These are phyloP conservation scores for Penaeus indicus DNA, from an alignment of 1,140 invertebrate species.

Conservation along the genomic window DNA sequence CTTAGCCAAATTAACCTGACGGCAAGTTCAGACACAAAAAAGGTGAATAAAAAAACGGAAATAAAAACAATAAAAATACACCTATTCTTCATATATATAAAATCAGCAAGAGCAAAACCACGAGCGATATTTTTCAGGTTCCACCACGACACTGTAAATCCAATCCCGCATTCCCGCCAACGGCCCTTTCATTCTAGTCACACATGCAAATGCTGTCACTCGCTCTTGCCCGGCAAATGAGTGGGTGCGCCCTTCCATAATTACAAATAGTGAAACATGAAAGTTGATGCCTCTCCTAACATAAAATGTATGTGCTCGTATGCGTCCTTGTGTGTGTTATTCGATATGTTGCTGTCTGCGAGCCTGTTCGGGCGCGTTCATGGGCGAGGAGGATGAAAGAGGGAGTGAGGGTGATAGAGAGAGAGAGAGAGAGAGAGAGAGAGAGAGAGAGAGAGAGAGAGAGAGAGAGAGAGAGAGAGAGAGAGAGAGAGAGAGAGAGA, in stretches of 20 bases:
- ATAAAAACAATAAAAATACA: too few relatives aligned
- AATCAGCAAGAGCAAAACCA: background rate
- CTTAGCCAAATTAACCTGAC: too few relatives aligned
- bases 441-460: too few relatives aligned
- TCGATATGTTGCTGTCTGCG: too few relatives aligned
- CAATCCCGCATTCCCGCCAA: too few relatives aligned
- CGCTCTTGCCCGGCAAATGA: slow-evolving; percentile 7
- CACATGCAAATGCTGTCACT: background rate
- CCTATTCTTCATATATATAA: too few relatives aligned
- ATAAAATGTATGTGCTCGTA: slow-evolving; percentile 11
- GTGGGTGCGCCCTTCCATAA: background rate
- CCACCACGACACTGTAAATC: background rate
- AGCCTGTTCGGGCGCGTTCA: too few relatives aligned
- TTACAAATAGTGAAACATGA: slow-evolving; percentile 14
- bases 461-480: too few relatives aligned
- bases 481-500: too few relatives aligned
- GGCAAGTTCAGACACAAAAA: background rate
- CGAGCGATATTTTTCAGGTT: slow-evolving; percentile 7
- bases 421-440: too few relatives aligned
- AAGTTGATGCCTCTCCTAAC: background rate
- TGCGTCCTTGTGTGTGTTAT: slow-evolving; percentile 8
- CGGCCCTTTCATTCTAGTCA: background rate
- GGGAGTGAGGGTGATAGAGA: too few relatives aligned
- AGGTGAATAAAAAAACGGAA: background rate
- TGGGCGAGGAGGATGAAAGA: too few relatives aligned